phyloP scores from a whole-genome alignment of 2,113 vertebrate species.

The Anhinga rufa region DNA sequence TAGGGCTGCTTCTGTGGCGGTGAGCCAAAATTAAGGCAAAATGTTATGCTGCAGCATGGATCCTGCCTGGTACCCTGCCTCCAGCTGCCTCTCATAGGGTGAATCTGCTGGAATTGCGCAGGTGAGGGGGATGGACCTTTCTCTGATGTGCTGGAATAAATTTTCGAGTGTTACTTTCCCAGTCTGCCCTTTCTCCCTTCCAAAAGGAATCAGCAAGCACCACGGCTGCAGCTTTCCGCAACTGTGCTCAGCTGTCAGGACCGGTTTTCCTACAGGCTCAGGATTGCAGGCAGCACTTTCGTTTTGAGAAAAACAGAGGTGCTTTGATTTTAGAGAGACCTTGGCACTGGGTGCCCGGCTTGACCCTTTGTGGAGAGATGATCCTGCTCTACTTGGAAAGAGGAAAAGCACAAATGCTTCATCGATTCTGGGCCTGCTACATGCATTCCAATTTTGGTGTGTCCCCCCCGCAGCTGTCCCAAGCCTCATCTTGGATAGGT shows the following conservation, averaged over 20 bases:
- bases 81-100: not conserved
- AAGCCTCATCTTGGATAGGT: not conserved
- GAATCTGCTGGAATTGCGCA: not conserved
- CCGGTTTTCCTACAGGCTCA: not conserved
- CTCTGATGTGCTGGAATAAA: not conserved
- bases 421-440: not conserved
- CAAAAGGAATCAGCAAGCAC: not conserved
- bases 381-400: not conserved
- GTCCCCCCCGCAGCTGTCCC: not conserved
- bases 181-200: not conserved
- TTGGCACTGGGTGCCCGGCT: not conserved
- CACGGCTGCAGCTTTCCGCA: not conserved
- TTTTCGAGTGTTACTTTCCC: conserved; percentile 8
- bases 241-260: not conserved
- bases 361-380: not conserved
- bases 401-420: not conserved
- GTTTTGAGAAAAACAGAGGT: not conserved
- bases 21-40: conserved; percentile 17
- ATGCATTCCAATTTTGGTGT: not conserved
- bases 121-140: not conserved
- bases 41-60: not conserved
- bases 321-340: not conserved
- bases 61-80: not conserved
- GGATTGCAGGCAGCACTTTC: not conserved
- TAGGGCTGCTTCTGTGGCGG: not conserved